phyloP scores from a whole-genome alignment of 2,113 vertebrate genomes.

The Okapia johnstoni region DNA sequence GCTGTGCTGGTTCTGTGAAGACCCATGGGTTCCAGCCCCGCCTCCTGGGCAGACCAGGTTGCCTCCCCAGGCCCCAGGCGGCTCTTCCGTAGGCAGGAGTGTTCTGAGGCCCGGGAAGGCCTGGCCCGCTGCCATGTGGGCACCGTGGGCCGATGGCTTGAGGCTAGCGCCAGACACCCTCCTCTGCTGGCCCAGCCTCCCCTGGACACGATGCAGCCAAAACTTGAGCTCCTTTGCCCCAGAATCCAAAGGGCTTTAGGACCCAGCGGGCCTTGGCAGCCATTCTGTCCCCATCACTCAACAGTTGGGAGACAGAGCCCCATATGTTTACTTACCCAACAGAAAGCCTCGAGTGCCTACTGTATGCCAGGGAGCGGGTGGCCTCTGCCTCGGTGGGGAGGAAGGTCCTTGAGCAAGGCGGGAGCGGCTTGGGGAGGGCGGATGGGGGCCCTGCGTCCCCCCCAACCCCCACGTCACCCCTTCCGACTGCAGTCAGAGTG shows the following conservation, averaged over 20 bases:
- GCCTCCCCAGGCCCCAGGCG: accelerated
- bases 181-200: not conserved
- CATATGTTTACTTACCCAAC: accelerated
- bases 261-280: not conserved
- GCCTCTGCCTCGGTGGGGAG: not conserved
- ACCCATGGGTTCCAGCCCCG: not conserved
- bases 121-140: not conserved
- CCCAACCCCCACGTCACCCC: not conserved
- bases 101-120: not conserved
- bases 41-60: accelerated
- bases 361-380: not conserved
- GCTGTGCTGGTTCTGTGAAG: accelerated
- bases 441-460: not conserved
- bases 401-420: not conserved
- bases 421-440: accelerated
- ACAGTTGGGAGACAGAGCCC: not conserved
- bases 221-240: not conserved
- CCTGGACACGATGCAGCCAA: accelerated
- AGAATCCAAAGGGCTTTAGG: not conserved
- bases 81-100: not conserved
- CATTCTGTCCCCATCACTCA: accelerated
- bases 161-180: not conserved
- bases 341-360: not conserved
- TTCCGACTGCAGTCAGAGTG: accelerated
- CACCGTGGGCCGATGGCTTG: not conserved